Base-by-base conservation (phyloP, 2,113 vertebrate genomes). In the Dromaius novaehollandiae region DNA sequence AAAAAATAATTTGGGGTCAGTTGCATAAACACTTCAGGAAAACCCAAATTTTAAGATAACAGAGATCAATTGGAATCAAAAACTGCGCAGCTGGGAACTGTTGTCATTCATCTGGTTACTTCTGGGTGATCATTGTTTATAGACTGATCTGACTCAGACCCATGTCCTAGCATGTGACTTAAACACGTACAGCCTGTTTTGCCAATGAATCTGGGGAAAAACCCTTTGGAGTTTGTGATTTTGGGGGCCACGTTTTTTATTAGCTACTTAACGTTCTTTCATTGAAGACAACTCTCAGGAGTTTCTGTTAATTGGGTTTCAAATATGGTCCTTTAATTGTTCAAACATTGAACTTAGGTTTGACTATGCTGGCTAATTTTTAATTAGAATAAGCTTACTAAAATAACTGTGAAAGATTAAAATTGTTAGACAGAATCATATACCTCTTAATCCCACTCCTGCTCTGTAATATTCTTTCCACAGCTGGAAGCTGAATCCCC, bases 291-390 rank as follows among this genome's bases (percentile, higher is more conserved):
- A 38, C 93, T 68, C 95, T 94, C 82, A 95, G 91, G 95, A 95
- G 95, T 75, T 95, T 86, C 84, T 92, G 95, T 79, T 97, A 97
- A 96, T 96, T 97, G 94, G 87, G 87, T 97, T 97, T 95, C 93
- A 96, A 75, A 83, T 95, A 51, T 25, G 75, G 55, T 95, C 76
- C 77, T 91, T 88, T 97, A 97, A 96, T 97, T 95, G 93, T 93
- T 97, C 88, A 93, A 91, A 82, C 87, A 63, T 3, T 93, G 91
- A 81, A 88, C 36, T 96, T 85, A 83, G 63, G 30, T 89, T 95
- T 97, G 84, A 95, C 93, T 96, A 68, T n/a, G 46, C 17, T 51
- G 53, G 34, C 64, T 91, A 66, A 89, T 89, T 95, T 94, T 97
- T 97, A 95, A 96, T 97, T 97, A 96, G 92, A 91, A 15, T 79